Evolutionary conservation across 2,113 vertebrate species (phyloP), one percentile per base, ranked within the genome.

Genomic region (Thunnus maccoyii): DNA sequence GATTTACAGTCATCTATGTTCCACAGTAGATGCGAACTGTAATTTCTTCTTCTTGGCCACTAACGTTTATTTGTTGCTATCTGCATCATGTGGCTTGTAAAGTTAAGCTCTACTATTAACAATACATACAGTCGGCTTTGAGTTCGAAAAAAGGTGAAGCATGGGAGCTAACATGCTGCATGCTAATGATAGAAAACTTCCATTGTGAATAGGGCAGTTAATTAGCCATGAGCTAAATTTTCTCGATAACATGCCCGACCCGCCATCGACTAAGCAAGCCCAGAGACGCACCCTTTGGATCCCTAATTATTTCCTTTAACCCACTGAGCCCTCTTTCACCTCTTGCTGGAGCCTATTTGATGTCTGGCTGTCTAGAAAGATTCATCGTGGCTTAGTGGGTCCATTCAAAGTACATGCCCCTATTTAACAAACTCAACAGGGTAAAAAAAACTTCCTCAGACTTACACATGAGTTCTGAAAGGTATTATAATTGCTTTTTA

Each of bases 231-330:
- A 61, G 32, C 3, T 13, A 47, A 72, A 41, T 3, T 48, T 65
- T 41, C 58, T 68, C 18, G 20, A 7, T 12, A 83, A 62, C 48
- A 71, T 13, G 60, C 9, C 44, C 44, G 15, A 18, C 51, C 65
- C 20, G 0, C 16, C 46, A 77, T 80, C 48, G 58, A 12, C 41
- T 25, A 48, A 61, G 27, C 55, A 11, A 63, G 20, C 22, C 51
- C 46, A 16, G 17, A 70, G 63, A 4, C 15, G 54, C 61, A 56
- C 61, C 5, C 68, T 66, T 71, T 77, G 67, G 30, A 78, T 63
- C 44, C 47, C 58, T 86, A 79, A 87, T 89, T 80, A 88, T 88
- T 86, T 80, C 80, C 81, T 85, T 85, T 76, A 82, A 61, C 61
- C 72, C 16, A 27, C 77, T 88, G 50, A 88, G 71, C 76, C 75